A percentile compares a stretch with the other conserved stretches of the same genome.
These are phyloP conservation scores for Hipparchia semele DNA, from an alignment of 2,888 invertebrate species.

Conservation along the genomic window DNA sequence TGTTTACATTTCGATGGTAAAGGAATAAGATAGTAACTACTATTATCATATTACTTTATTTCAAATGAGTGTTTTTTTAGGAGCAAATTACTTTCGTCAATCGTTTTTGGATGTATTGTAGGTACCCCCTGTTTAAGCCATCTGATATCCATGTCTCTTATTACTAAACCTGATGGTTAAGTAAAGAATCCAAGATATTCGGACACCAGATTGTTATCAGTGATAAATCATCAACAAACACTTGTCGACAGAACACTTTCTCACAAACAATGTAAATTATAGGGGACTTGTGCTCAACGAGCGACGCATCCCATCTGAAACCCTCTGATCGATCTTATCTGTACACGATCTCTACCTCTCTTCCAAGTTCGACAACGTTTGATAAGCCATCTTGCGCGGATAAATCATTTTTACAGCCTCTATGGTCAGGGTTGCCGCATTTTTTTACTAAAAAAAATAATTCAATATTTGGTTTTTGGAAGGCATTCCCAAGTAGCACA, in stretches of 20 bases:
- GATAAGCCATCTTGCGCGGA: constrained; percentile 69
- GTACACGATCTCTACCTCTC: constrained; percentile 64
- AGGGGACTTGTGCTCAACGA: constrained; percentile 26
- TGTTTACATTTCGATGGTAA: too few species aligned
- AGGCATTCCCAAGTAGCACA: too few species aligned
- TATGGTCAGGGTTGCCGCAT: constrained; percentile 20
- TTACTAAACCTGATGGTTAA: not conserved
- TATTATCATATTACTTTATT: too few species aligned
- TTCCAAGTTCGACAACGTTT: constrained; percentile 64
- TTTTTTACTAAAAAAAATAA: not conserved
- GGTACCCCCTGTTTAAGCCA: not conserved
- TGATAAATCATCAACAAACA: constrained; percentile 33
- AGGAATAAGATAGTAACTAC: too few species aligned
- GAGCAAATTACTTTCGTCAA: too few species aligned
- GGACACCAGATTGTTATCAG: constrained; percentile 27
- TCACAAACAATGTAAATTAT: constrained; percentile 34
- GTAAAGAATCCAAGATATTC: constrained; percentile 25
- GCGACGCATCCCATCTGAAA: constrained; percentile 32
- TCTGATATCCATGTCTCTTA: not conserved
- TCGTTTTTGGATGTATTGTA: too few species aligned
- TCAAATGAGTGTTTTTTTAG: too few species aligned
- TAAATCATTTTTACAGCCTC: constrained; percentile 77
- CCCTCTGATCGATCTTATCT: constrained; percentile 51
- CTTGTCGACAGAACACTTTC: constrained; percentile 37
- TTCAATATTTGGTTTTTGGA: not conserved